Evolutionary conservation across 2,888 invertebrate species (phyloP), one percentile per base, ranked within the genome.

Genomic region (Lobophora halterata): DNA sequence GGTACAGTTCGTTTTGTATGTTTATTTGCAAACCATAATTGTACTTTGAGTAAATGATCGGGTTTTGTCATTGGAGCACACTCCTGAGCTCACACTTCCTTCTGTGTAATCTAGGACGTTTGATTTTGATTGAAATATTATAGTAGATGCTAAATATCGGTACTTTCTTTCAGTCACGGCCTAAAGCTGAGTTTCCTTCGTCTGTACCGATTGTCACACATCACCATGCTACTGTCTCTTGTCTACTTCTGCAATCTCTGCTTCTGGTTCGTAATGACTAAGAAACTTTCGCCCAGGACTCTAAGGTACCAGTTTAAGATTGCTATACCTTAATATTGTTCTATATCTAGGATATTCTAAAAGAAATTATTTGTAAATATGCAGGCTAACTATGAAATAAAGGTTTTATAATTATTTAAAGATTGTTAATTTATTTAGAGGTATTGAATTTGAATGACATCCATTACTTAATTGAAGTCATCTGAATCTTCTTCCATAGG

Each of bases 161-260:
- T 35, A n/a, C n/a, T 10, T 31, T 6, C 41, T 81, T 83, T 46
- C 77, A 86, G 86, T 65, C 61, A 61, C 46, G 73, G 74, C 50
- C 56, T 86, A 56, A 85, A 83, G 61, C 42, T 73, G 54, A 74
- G 78, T 52, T 87, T 86, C 54, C 73, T 79, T 31, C 78, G 82
- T 17, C 64, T 86, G 33, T 78, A 78, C 54, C 73, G 75, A 28
- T 50, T 85, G 49, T 75, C 76, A 70, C 83, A 85, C 58, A 65
- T 83, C n/a, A 74, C 75, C n/a, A 85, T 86, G 77, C 65, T 86
- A 35, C 61, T 86, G 31, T 68, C 74, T 3, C 65, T 85, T 29
- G 70, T 82, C 20, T 85, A 82, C 61, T 85, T 83, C 67, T 83
- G 79, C 65, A 85, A 86, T 47, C 63, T 82, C 18, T 76, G 78